Evolutionary conservation across 2,113 vertebrate genomes (phyloP), one percentile per base, ranked within the genome.

Genomic region (Tetrao urogallus): DNA sequence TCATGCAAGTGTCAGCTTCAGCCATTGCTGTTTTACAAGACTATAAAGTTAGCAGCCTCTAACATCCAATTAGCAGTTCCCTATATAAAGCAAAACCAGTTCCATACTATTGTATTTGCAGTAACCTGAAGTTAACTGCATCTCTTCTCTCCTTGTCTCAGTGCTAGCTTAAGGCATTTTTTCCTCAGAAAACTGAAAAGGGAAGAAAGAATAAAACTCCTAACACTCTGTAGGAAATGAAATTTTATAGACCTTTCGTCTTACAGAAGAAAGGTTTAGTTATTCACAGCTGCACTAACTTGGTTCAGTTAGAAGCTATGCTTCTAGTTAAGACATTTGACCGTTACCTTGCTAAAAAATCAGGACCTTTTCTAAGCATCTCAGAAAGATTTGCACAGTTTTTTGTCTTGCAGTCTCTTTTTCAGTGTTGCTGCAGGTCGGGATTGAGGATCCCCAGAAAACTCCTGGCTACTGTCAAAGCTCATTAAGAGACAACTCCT

Each of bases 31-130:
- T 88, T 97, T 97, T 97, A 97, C 93, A 95, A 92, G 93, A 93
- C 93, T 92, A 96, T 97, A 97, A 97, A 97, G 92, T 97, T 96
- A 93, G 86, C 95, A 96, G 95, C 89, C 90, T 89, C 93, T 97
- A 93, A 92, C 91, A 86, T 92, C 86, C 96, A 97, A 97, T 97
- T 96, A 97, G 89, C 94, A 86, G 94, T 40, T 95, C 77, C 87
- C 86, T 76, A 74, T 71, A 95, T 95, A 96, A 96, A 96, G 87
- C 73, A 79, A 95, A 76, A 88, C 83, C 74, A 89, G 73, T 76
- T 87, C 88, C 81, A 89, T 94, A 47, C 92, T 60, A 88, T 96
- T 94, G 92, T 70, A 93, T 94, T 82, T 17, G 7, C 30, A 76
- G 86, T 30, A 91, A 93, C 75, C 71, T 79, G 82, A 85, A 78